Base-by-base conservation (phyloP, 2,888 invertebrate genomes). In the Ferrisia virgata region DNA sequence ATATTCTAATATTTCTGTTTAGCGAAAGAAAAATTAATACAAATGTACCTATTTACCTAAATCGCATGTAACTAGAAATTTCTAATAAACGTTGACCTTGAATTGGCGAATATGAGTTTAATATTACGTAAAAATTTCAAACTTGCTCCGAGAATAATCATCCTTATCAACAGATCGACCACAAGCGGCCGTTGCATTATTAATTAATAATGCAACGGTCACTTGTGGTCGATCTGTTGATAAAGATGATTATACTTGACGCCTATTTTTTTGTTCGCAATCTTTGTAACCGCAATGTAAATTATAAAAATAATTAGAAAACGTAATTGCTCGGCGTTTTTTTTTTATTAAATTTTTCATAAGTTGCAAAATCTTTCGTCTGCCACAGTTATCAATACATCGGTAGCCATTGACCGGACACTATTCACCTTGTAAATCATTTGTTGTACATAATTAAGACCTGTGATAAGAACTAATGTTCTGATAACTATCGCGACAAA, bases 251-350 rank as follows among this genome's bases (percentile, higher is more conserved):
- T 72, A 72, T 36, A 3, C 33, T 33, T 36, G n/a, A 33, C 36
- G 13, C 72, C 72, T 72, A 64, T 64, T 33, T 33, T n/a, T 64
- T 31, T 18, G 2, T 28, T 2, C 13, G 3, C 31, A 33, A 69
- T 72, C 25, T 72, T 72, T 72, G 72, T 72, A 36, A 72, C 72
- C 72, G 72, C 72, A 72, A 72, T 72, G 33, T 72, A 36, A 72
- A 72, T 72, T 72, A 72, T 72, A 33, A 36, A 72, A 72, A 72
- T 72, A 72, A 72, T 72, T 72, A 72, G 5, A 72, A 64, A 72
- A 72, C 18, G 72, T 72, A 72, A 72, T 72, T 72, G 72, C 33
- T 72, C 33, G 4, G 72, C 72, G 72, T 72, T 72, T 72, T 72
- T 72, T 72, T 33, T 72, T 72, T 72, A 72, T 33, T 9, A 36